Conservation (phyloP, 2,797 vertebrate species). For the Diceros bicornis region DNA sequence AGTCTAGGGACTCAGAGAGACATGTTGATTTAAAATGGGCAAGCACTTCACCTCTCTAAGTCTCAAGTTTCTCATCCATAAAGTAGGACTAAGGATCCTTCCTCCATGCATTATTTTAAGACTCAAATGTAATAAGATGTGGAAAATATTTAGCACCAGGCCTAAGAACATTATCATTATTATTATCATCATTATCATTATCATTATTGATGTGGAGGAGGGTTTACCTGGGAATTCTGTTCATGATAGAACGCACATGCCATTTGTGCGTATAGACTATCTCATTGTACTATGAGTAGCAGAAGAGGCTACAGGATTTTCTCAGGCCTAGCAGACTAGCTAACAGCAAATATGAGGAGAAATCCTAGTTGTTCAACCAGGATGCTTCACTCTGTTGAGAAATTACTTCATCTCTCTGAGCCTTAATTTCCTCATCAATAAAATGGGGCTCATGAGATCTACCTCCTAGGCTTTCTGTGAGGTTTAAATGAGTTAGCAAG, state of each 20-base stretch:
- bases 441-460: neutral
- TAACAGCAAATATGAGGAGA: neutral
- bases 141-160: neutral
- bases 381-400: neutral
- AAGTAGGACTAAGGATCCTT: neutral
- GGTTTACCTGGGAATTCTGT: neutral
- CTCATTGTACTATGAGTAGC: neutral
- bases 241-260: neutral
- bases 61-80: neutral
- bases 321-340: neutral
- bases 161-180: neutral
- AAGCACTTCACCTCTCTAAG: neutral
- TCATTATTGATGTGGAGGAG: neutral
- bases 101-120: neutral
- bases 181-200: neutral
- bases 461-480: neutral
- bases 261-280: neutral
- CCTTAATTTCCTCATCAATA: slow-evolving; percentile 26
- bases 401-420: slow-evolving; percentile 5
- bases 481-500: neutral
- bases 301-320: neutral
- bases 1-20: neutral
- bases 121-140: neutral
- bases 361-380: neutral
- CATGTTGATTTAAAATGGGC: neutral